These are phyloP conservation scores for Benthosema pterotum DNA, from an alignment of 2,797 vertebrate genomes.

Conservation along the genomic window DNA sequence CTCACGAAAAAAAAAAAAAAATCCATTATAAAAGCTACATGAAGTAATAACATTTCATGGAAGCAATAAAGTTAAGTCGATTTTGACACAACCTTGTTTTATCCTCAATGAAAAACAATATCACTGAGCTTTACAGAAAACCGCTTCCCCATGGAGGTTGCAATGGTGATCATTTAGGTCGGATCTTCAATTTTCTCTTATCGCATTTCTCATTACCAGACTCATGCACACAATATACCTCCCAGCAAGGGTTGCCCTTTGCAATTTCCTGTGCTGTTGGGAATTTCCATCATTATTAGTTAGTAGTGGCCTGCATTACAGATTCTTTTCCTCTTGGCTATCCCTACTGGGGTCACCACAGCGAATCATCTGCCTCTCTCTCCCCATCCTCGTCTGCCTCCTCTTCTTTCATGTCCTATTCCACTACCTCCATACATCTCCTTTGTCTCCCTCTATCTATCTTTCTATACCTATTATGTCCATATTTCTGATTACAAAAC, in stretches of 20 bases:
- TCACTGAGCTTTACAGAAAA: constrained; percentile 49
- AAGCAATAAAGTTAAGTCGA: constrained; percentile 69
- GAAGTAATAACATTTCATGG: constrained; percentile 43
- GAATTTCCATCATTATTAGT: constrained; percentile 12
- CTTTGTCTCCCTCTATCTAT: no score
- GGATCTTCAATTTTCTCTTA: constrained; percentile 12
- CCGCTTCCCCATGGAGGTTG: constrained; percentile 45
- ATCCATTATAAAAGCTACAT: constrained; percentile 8
- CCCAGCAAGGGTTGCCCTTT: constrained; percentile 12
- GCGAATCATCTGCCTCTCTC: no score
- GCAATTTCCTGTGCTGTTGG: constrained; percentile 51
- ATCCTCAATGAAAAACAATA: constrained; percentile 60
- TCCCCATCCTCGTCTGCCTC: no score
- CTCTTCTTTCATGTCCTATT: no score
- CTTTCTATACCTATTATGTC: no score
- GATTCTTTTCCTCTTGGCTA: no score
- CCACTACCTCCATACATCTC: no score
- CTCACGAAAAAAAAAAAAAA: not conserved
- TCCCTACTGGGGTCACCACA: no score
- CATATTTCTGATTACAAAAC: no score
- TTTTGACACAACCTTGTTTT: constrained; percentile 47
- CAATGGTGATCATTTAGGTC: constrained; percentile 17
- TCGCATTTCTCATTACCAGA: constrained; percentile 32
- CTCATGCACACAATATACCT: constrained; percentile 6
- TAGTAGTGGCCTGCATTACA: no score